Evolutionary conservation across 2,888 invertebrate genomes (phyloP), one percentile per base, ranked within the genome.

Genomic region (Halocaridina rubra): DNA sequence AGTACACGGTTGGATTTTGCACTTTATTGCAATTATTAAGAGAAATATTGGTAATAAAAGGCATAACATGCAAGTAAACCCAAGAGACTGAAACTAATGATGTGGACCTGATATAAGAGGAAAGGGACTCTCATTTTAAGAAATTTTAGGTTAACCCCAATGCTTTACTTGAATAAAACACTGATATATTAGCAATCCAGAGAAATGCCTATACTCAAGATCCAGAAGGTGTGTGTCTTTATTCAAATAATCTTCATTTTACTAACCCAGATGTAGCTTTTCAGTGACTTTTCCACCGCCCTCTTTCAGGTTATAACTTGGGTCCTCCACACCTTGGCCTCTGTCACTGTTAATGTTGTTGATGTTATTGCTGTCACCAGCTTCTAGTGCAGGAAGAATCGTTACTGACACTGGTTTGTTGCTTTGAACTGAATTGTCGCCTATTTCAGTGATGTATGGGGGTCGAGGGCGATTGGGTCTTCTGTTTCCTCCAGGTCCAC

Each of bases 261-360:
- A 75, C 84, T 84, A 8, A 79, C 84, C 84, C 10, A 84, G 46
- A 72, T 84, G 84, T 4, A 84, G 79, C 22, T 84, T 84, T 32
- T 82, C 77, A 13, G 77, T 77, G 30, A 33, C 72, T 29, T 82
- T 82, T 69, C 22, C 59, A 7, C 29, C 75, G 16, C 79, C 84
- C 46, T 84, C 82, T 33, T 69, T 46, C 29, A 82, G 57, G 29
- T 82, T 74, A 32, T 64, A 84, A 10, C 61, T 69, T 3, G 84
- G 84, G 3, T 74, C 84, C 10, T 84, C 74, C 24, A 84, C 79
- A 24, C 64, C 79, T 33, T 59, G 84, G 19, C 84, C 79, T 13
- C 84, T 57, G 74, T 84, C 79, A 24, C 61, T 64, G 27, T 84
- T 84, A 10, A 84, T 84, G 32, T 84, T 84, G 61, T 79, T 79